Base-by-base conservation (phyloP, 2,888 invertebrate species). In the Aspidiotus rigidus region DNA sequence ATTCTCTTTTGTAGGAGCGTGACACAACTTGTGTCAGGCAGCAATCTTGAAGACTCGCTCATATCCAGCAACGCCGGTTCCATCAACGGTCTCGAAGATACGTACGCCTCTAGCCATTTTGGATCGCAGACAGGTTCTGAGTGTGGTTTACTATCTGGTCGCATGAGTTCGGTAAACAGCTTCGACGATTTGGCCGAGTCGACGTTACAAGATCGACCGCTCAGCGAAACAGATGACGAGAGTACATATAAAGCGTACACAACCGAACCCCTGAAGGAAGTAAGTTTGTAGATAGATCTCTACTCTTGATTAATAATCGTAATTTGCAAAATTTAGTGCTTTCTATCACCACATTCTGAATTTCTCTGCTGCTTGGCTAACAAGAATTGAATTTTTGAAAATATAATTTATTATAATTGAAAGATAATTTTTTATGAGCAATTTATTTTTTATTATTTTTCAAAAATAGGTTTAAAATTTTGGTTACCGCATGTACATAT, bases 11-110 rank as follows among this genome's bases (percentile, higher is more conserved):
- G 28, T 44, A 67, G 67, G 15, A 67, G 67, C 39, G 57, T 44
- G 28, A 67, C 67, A n/a, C 67, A 60, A 49, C 2, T n/a, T n/a
- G 28, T 28, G 28, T 28, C 28, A 28, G 9, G 13, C n/a, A 62
- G 62, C 42, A 40, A 40, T 39, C 44, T 71, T 64, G 72, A 70
- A 10, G 71, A 69, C 59, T 71, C 71, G 40, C 62, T 67, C 17
- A 78, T 77, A 67, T 79, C 79, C 69, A 79, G 78, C 73, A 78
- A 77, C 73, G 77, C 79, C 63, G 77, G 73, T 17, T 70, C 72
- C 54, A 77, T 77, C 73, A 77, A 78, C 64, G 77, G 73, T 42
- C 62, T 73, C 54, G 72, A 72, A 70, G 73, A 73, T 69, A 72
- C 72, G 10, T 71, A 70, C 17, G 72, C 61, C 1, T 72, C 72